Percentiles rank a stretch among this genome's conserved stretches.
phyloP scores from a whole-genome alignment of 2,113 vertebrate genomes.

The Spea bombifrons region DNA sequence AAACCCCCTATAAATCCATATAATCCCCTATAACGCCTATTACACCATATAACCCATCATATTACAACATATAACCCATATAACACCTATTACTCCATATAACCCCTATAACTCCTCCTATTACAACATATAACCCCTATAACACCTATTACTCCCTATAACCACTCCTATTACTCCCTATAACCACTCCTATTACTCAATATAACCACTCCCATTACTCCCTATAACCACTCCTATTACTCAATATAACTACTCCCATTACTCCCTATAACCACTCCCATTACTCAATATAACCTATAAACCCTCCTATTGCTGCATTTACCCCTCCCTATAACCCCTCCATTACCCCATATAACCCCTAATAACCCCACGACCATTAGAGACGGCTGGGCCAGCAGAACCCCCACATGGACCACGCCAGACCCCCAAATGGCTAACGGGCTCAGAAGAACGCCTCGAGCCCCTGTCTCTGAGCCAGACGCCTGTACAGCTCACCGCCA shows the following conservation, averaged over 20 bases:
- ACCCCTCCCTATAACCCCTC: not conserved
- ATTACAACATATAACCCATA: not conserved
- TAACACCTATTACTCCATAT: not conserved
- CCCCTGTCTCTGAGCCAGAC: no score
- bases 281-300: not conserved
- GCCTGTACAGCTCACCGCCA: no score
- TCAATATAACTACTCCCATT: not conserved
- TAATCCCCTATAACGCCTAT: not conserved
- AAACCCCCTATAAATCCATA: not conserved
- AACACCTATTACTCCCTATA: not conserved
- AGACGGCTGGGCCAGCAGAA: no score
- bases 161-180: not conserved
- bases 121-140: not conserved
- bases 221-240: not conserved
- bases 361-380: not conserved
- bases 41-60: not conserved
- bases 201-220: not conserved
- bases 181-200: not conserved
- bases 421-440: no score
- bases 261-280: not conserved
- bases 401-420: no score
- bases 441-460: no score
- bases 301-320: not conserved
- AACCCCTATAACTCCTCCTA: not conserved
- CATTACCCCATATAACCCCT: not conserved